phyloP scores from a whole-genome alignment of 2,113 vertebrate genomes.

The Epinephelus lanceolatus region DNA sequence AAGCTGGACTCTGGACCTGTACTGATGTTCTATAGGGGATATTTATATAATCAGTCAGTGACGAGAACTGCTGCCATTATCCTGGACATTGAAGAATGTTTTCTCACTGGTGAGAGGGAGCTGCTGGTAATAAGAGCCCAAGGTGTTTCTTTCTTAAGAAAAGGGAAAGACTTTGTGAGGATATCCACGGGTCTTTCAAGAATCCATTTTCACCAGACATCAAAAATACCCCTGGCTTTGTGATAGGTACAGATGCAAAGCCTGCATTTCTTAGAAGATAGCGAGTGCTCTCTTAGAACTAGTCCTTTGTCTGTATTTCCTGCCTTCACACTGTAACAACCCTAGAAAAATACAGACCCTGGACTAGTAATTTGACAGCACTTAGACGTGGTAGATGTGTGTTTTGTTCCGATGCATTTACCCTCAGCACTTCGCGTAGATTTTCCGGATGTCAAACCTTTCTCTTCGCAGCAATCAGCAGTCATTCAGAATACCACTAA shows the following conservation, averaged over 20 bases:
- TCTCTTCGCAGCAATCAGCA: conserved; percentile 65
- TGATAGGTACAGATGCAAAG: conserved; percentile 60
- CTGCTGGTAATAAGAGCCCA: conserved; percentile 43
- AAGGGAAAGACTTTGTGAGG: conserved; percentile 50
- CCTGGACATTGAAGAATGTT: conserved; percentile 68
- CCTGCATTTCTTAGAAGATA: conserved; percentile 59
- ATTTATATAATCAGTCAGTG: conserved; percentile 47
- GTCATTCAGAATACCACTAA: conserved; percentile 59
- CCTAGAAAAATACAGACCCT: conserved; percentile 71
- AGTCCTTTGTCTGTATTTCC: conserved; percentile 72
- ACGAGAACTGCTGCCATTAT: conserved; percentile 58
- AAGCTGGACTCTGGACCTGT: conserved; percentile 44
- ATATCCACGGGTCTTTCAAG: conserved; percentile 61
- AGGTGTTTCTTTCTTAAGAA: conserved; percentile 37
- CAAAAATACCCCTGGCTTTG: conserved; percentile 62
- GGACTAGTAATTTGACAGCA: conserved; percentile 71
- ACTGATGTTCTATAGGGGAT: conserved; percentile 31
- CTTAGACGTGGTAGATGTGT: conserved; percentile 67
- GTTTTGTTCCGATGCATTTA: conserved; percentile 60
- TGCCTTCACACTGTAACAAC: conserved; percentile 72
- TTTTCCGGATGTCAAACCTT: conserved; percentile 65
- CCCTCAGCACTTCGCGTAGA: conserved; percentile 50
- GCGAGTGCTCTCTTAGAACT: conserved; percentile 64
- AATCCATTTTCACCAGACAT: conserved; percentile 68
- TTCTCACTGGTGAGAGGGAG: conserved; percentile 50